Evolutionary conservation across 2,888 invertebrate species (phyloP).

Genomic region (Thereva unica): DNA sequence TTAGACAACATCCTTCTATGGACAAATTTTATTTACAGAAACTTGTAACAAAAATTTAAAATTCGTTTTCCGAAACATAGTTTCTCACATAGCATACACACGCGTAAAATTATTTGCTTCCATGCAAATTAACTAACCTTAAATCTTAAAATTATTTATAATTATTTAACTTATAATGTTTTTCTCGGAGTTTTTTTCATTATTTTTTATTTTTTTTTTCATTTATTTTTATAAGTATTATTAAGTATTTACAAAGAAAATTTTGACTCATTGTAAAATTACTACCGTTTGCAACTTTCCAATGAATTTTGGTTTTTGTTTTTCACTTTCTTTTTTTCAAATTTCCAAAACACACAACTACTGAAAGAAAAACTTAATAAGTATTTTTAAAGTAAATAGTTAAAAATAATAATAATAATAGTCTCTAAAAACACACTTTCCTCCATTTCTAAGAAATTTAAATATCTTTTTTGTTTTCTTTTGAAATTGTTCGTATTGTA

Average conservation of each 20-base stretch:
- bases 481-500: neutral
- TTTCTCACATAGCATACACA: constrained; percentile 35
- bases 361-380: constrained; percentile 22
- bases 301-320: neutral
- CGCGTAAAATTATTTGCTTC: constrained; percentile 22
- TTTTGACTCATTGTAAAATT: too few relatives aligned
- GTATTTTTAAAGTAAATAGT: constrained; percentile 16
- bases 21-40: constrained; percentile 36
- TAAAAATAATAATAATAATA: neutral
- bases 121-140: constrained; percentile 33
- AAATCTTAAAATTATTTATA: constrained; percentile 24
- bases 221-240: too few relatives aligned
- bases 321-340: constrained; percentile 4
- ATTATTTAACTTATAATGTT: constrained; percentile 1
- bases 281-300: too few relatives aligned
- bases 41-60: constrained; percentile 39
- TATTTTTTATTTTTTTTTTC: neutral
- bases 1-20: neutral
- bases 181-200: neutral
- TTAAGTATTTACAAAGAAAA: too few relatives aligned
- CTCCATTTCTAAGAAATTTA: constrained; percentile 11
- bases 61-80: constrained; percentile 30
- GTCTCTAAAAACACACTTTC: constrained; percentile 15
- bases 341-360: constrained; percentile 28
- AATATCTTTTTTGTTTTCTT: too few relatives aligned